Percentiles rank a stretch among this genome's conserved stretches.
These are phyloP conservation scores for Talpa occidentalis DNA, from an alignment of 2,113 vertebrate species.

Conservation along the genomic window DNA sequence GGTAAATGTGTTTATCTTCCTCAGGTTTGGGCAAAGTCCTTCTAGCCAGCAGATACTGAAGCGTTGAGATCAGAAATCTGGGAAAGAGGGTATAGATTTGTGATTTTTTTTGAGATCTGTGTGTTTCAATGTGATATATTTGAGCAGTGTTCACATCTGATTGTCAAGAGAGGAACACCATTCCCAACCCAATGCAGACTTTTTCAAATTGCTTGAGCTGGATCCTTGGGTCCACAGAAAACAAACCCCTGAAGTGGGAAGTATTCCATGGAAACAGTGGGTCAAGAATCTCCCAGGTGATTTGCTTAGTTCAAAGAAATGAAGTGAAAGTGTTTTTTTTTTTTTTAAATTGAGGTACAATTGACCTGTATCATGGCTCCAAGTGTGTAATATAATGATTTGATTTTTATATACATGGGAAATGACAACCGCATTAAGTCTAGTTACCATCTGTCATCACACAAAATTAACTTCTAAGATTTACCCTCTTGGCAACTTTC, in stretches of 20 bases:
- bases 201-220: neutral
- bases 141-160: neutral
- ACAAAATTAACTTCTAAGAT: no score
- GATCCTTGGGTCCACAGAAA: neutral
- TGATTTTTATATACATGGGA: neutral
- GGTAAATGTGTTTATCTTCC: neutral
- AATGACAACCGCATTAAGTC: no score
- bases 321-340: neutral
- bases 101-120: no score
- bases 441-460: no score
- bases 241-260: neutral
- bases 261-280: neutral
- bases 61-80: neutral
- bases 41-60: neutral
- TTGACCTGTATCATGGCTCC: neutral
- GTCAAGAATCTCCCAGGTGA: neutral
- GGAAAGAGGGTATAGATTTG: neutral
- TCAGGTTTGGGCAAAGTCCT: neutral
- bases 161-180: neutral
- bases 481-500: neutral
- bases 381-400: neutral
- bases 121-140: no score
- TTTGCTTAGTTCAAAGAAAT: conserved; percentile 33
- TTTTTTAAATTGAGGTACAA: no score
- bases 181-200: neutral